Evolutionary conservation across 1,140 invertebrate genomes (phyloP), one percentile per base, ranked within the genome.

Genomic region (Zaprionus gabonicus): DNA sequence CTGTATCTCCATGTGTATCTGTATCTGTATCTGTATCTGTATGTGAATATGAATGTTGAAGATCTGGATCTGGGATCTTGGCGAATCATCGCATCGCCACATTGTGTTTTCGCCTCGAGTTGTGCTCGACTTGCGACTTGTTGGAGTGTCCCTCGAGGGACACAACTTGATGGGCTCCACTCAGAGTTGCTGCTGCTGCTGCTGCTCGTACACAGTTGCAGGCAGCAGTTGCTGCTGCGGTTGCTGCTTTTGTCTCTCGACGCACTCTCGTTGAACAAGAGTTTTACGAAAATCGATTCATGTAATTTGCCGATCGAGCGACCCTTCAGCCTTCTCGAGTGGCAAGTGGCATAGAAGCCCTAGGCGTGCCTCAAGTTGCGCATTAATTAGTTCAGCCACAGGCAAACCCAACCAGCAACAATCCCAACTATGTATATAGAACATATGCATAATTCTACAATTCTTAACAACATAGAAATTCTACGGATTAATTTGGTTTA

Each of bases 321-420:
- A 55, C 55, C 28, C 31, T 44, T 64, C 55, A 68, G 20, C 28
- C 15, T 34, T 34, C 31, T 46, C 44, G 51, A 51, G 27, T 63
- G 25, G 46, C 63, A 34, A 57, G 25, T 41, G 38, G 38, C 51
- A 44, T 13, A 59, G 36, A 83, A 90, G 76, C 84, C 81, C 60
- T 90, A 88, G 49, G 74, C 49, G 73, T 73, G 76, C 63, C 51
- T 65, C 62, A 41, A 72, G 65, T 57, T 79, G 80, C 41, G 78
- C 76, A 80, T 85, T 90, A 85, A 90, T 91, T 90, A 90, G 85
- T 90, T 90, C 78, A 81, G 79, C 81, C 85, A 84, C 79, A 90
- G 76, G 81, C 64, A 90, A 49, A 49, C 38, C 15, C n/a, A 46
- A 46, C n/a, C 41, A 74, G 72, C 17, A 59, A 15, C 28, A 38